These are phyloP conservation scores for Erpobdella octoculata DNA, from an alignment of 2,888 invertebrate species.

Conservation along the genomic window DNA sequence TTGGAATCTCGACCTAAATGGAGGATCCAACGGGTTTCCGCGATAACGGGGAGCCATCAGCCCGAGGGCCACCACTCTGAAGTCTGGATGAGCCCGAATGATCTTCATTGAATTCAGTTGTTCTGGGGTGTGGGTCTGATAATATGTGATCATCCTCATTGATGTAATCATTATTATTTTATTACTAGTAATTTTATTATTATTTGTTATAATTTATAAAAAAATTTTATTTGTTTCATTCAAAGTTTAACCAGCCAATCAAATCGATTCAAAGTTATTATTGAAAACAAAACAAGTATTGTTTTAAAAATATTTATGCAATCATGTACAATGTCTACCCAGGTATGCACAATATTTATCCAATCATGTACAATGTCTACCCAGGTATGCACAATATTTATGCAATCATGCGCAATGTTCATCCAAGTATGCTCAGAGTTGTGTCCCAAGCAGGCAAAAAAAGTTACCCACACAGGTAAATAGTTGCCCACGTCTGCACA, in stretches of 20 bases:
- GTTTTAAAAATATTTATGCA: no score
- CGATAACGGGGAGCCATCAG: slow-evolving; percentile 50
- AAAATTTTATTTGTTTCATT: no score
- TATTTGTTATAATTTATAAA: not conserved
- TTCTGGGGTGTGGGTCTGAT: slow-evolving; percentile 59
- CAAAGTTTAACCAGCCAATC: no score
- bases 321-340: no score
- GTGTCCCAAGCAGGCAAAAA: no score
- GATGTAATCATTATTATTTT: not conserved
- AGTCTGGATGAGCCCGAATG: slow-evolving; percentile 83
- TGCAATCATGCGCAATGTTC: no score
- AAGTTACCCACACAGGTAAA: no score
- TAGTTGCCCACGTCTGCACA: not conserved
- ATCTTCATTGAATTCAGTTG: slow-evolving; percentile 77
- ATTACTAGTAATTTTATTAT: not conserved
- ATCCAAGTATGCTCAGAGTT: no score
- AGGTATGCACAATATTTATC: no score
- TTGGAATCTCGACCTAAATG: slow-evolving; percentile 86
- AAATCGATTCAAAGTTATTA: not conserved
- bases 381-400: no score
- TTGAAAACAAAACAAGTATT: no score
- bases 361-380: no score
- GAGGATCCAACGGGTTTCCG: slow-evolving; percentile 91
- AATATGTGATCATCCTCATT: not conserved
- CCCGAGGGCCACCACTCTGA: slow-evolving; percentile 59